A percentile compares a stretch with the other conserved stretches of the same genome.
These are phyloP conservation scores for Metacarcinus magister DNA, from an alignment of 2,888 invertebrate genomes.

Conservation along the genomic window DNA sequence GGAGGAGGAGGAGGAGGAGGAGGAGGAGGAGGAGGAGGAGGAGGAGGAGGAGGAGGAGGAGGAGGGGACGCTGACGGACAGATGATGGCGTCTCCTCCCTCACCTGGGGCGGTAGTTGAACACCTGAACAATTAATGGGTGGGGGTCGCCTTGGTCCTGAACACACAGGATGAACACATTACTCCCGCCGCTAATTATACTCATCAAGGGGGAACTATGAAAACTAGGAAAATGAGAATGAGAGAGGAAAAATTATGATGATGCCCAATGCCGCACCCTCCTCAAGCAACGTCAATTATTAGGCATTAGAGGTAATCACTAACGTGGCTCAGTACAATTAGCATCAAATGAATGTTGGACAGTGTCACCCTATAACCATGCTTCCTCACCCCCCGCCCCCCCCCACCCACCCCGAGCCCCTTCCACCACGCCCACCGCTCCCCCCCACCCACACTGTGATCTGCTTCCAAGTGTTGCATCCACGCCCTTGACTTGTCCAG, in stretches of 20 bases:
- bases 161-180: not conserved
- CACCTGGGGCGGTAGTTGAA: not conserved
- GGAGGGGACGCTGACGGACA: not conserved
- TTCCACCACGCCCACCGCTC: not conserved
- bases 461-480: not conserved
- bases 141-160: not conserved
- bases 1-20: not conserved
- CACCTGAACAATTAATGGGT: constrained; percentile 41
- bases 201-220: not conserved
- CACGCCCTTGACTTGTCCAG: not conserved
- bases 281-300: not conserved
- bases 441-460: not conserved
- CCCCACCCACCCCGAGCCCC: not conserved
- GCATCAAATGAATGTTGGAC: not conserved
- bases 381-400: not conserved
- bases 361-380: not conserved
- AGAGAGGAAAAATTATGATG: not conserved
- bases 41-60: not conserved
- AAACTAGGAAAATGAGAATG: not conserved
- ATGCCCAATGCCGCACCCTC: not conserved
- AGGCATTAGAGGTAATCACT: not conserved
- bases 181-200: not conserved
- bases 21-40: not conserved
- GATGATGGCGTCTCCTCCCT: constrained; percentile 36
- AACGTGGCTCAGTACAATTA: not conserved